Evolutionary conservation across 2,113 vertebrate species (phyloP).

Genomic region (Anseranas semipalmata): DNA sequence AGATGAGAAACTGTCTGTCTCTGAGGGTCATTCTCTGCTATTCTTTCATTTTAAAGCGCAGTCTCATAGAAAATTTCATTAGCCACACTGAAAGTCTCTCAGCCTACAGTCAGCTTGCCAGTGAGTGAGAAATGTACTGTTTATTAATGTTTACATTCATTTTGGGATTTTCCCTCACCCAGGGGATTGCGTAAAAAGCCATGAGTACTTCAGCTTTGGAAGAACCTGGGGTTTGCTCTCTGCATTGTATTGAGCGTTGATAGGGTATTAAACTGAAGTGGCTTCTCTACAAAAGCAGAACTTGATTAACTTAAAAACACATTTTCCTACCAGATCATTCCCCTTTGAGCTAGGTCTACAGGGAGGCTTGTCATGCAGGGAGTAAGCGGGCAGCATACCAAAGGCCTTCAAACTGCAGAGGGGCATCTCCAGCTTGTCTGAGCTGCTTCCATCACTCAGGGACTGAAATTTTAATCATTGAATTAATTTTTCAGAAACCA

Average conservation of each 20-base stretch:
- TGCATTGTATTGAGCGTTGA: neutral
- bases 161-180: neutral
- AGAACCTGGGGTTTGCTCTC: neutral
- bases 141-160: neutral
- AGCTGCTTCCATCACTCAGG: slow-evolving; percentile 54
- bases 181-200: neutral
- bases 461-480: slow-evolving; percentile 77
- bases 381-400: neutral
- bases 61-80: neutral
- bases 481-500: slow-evolving; percentile 74
- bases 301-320: neutral
- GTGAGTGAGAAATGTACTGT: neutral
- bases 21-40: accelerated
- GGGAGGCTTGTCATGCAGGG: neutral
- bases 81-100: neutral
- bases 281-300: neutral
- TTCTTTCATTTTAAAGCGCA: neutral
- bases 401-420: slow-evolving; percentile 28
- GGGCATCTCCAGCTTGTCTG: slow-evolving; percentile 41
- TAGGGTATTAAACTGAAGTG: neutral
- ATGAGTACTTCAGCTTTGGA: neutral
- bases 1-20: neutral
- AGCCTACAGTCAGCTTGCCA: neutral
- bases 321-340: neutral
- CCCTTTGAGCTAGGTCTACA: neutral